Percentiles rank a stretch among this genome's conserved stretches.
phyloP scores from a whole-genome alignment of 2,888 invertebrate genomes.

The Rhyacophila evoluta region DNA sequence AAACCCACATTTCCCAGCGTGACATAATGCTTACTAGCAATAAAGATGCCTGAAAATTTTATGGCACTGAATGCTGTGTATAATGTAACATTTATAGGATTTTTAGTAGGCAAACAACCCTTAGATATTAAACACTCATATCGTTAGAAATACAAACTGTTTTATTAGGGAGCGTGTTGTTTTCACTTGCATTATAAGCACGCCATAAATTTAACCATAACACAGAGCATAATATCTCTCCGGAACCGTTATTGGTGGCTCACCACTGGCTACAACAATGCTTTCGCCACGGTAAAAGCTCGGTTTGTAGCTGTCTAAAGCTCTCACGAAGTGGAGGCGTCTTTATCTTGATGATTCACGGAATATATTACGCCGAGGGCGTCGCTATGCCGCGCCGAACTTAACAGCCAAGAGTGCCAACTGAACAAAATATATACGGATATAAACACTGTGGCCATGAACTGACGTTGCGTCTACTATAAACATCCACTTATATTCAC shows the following conservation, averaged over 20 bases:
- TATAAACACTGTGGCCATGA: background rate
- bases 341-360: constrained; percentile 35
- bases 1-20: too few relatives aligned
- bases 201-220: constrained; percentile 3
- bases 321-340: constrained; percentile 25
- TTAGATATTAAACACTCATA: background rate
- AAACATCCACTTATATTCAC: too few relatives aligned
- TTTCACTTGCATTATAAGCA: constrained; percentile 5
- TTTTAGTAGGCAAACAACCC: background rate
- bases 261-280: constrained; percentile 22
- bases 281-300: constrained; percentile 25
- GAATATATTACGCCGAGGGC: constrained; percentile 25
- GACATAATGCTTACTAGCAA: too few relatives aligned
- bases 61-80: background rate
- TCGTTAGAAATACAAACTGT: constrained; percentile 22
- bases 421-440: background rate
- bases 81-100: background rate
- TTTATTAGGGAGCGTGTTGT: constrained; percentile 19
- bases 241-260: constrained; percentile 26
- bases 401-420: background rate
- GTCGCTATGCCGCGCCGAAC: constrained; percentile 20
- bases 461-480: background rate
- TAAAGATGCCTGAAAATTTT: background rate
- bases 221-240: background rate
- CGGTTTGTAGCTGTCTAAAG: constrained; percentile 17